Evolutionary conservation across 2,113 vertebrate species (phyloP), one percentile per base, ranked within the genome.

Genomic region (Corynorhinus townsendii): DNA sequence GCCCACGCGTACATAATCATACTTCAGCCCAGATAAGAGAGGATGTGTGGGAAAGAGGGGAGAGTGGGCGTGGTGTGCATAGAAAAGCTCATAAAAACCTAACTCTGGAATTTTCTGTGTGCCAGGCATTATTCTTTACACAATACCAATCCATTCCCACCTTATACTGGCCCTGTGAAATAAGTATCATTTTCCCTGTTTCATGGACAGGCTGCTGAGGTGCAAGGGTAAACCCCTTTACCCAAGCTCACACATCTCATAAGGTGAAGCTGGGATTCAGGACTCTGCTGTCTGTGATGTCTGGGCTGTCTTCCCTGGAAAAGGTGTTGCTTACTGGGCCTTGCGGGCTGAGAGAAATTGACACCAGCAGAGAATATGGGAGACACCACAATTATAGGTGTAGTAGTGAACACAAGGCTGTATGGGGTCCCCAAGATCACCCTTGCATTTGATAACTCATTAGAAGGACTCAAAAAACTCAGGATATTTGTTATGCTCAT

Each of bases 181-280:
- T 17, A 49, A 47, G 4, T 7, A 5, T 33, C 26, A 1, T 16
- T 19, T 0, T 73, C 33, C 9, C 6, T 26, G 7, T 77, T 82
- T 85, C 33, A 30, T 2, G 54, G 19, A 10, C 43, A 16, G 22
- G 68, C 75, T 38, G 30, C 33, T 38, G 73, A 62, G 26, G n/a
- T 0, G 0, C 3, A 11, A 38, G 80, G 22, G 24, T 3, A 43
- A 76, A 14, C 5, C 1, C 1, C 35, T 45, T 33, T 59, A 33
- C 19, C 26, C 73, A n/a, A 47, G 20, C 35, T 40, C 62, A 33
- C 24, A 54, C 3, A 4, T 43, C 8, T n/a, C 4, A 12, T 35
- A 24, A 17, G 15, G 2, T 28, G 33, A 49, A 49, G 14, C 40
- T 43, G 17, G 40, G 26, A 7, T 19, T 68, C 14, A 0, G 17